A percentile compares a stretch with the other conserved stretches of the same genome.
Conservation (phyloP, 1,140 invertebrate genomes). For the Melipona quadrifasciata region DNA sequence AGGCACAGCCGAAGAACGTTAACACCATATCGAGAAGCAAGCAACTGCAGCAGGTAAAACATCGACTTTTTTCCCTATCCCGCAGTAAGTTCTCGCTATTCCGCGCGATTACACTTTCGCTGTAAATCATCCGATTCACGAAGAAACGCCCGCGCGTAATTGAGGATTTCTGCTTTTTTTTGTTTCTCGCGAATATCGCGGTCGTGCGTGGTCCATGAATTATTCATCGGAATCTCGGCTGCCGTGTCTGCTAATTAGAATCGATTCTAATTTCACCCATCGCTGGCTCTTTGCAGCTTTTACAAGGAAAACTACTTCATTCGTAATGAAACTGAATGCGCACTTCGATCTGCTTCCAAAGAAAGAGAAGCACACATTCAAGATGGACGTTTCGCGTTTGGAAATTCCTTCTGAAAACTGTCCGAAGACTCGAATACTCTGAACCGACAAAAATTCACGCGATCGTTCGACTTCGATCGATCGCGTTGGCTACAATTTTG, state of each 20-base stretch:
- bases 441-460: too few relatives aligned
- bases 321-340: background rate
- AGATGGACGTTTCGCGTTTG: too few relatives aligned
- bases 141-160: background rate
- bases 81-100: too few relatives aligned
- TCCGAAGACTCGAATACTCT: too few relatives aligned
- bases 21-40: constrained; percentile 71
- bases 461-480: too few relatives aligned
- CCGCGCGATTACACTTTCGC: background rate
- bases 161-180: background rate
- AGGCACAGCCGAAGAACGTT: constrained; percentile 74
- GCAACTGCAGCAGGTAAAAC: constrained; percentile 67
- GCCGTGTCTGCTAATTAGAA: constrained; percentile 10
- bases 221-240: constrained; percentile 19
- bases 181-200: background rate
- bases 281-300: background rate
- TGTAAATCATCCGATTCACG: constrained; percentile 9
- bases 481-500: too few relatives aligned
- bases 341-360: background rate
- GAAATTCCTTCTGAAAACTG: too few relatives aligned
- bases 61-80: too few relatives aligned
- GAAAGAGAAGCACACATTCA: background rate
- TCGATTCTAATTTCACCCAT: background rate
- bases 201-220: constrained; percentile 9
- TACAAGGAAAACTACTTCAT: background rate